Evolutionary conservation across 1,140 invertebrate genomes (phyloP), one percentile per base, ranked within the genome.

Genomic region (Heterodera schachtii): DNA sequence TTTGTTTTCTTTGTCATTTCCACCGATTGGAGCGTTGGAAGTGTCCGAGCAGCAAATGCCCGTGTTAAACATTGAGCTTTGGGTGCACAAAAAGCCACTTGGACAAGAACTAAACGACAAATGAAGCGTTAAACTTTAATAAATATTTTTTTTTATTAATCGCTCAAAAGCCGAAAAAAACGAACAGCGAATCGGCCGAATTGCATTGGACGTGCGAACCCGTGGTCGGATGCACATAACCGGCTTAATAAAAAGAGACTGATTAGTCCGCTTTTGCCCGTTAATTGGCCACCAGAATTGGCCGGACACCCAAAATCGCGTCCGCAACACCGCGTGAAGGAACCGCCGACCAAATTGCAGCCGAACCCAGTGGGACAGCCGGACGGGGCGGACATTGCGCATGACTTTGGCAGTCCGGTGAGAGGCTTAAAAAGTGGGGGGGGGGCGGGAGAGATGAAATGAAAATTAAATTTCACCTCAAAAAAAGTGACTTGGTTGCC

Each of bases 251-350:
- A 75, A 57, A 9, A 46, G 11, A 74, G 21, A 74, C 6, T 75
- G 5, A 13, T 52, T 75, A 13, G 31, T 8, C 49, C 49, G 11
- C 9, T 21, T 43, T 5, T 13, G 31, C 44, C 31, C 21, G 4
- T 31, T 41, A 3, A 7, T 57, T 31, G 64, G 6, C 41, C 57
- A 76, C 75, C 77, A 9, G 87, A 89, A 80, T 89, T 89, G 57
- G 81, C 80, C n/a, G 89, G 88, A 73, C 88, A 89, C 31, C 88
- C 88, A 70, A 89, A 87, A 81, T 89, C 84, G 46, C 82, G 82
- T 67, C 89, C 88, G 74, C 88, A 89, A 69, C 88, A 89, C 6
- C 87, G 75, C 3, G 88, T 90, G 41, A 87, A 83, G 71, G 83
- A 83, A n/a, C 89, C 89, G 44, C 81, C 82, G 69, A 89, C 84